A percentile compares a stretch with the other conserved stretches of the same genome.
Evolutionary conservation across 1,140 invertebrate species (phyloP).

Genomic region (Megalopta genalis): DNA sequence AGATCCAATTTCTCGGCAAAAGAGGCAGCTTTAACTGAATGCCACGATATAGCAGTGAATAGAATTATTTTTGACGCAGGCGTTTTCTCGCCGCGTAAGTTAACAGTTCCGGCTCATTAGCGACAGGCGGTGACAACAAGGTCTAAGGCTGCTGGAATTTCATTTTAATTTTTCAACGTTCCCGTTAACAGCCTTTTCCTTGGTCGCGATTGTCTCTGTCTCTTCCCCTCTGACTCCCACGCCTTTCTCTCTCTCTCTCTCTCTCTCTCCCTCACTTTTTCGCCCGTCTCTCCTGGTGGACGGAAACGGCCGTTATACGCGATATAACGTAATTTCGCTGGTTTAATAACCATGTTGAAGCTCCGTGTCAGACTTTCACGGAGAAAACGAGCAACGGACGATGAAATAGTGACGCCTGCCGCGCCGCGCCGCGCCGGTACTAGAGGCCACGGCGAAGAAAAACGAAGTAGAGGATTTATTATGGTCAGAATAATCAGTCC

Average conservation of each 20-base stretch:
- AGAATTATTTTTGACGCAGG: too few species aligned
- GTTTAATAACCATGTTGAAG: constrained; percentile 59
- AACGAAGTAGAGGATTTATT: constrained; percentile 50
- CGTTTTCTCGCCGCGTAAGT: too few species aligned
- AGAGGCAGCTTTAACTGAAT: too few species aligned
- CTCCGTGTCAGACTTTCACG: constrained; percentile 18
- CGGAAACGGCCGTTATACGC: constrained; percentile 49
- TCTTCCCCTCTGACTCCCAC: too few species aligned
- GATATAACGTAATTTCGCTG: constrained; percentile 59
- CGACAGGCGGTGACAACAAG: neutral
- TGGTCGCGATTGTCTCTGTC: constrained; percentile 41
- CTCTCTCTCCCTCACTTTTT: too few species aligned
- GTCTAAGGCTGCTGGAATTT: constrained; percentile 9
- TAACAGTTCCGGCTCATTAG: neutral
- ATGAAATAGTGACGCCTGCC: constrained; percentile 40
- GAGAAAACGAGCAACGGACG: constrained; percentile 25
- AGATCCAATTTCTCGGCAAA: too few species aligned
- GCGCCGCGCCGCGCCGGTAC: neutral
- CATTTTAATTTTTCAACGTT: constrained; percentile 43
- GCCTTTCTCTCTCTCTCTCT: too few species aligned
- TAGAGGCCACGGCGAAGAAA: constrained; percentile 29
- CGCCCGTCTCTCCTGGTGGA: neutral
- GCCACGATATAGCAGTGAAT: too few species aligned
- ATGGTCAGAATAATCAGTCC: constrained; percentile 58
- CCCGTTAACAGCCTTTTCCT: constrained; percentile 47